phyloP scores from a whole-genome alignment of 2,797 vertebrate species.

The Gymnoscopelus braueri region DNA sequence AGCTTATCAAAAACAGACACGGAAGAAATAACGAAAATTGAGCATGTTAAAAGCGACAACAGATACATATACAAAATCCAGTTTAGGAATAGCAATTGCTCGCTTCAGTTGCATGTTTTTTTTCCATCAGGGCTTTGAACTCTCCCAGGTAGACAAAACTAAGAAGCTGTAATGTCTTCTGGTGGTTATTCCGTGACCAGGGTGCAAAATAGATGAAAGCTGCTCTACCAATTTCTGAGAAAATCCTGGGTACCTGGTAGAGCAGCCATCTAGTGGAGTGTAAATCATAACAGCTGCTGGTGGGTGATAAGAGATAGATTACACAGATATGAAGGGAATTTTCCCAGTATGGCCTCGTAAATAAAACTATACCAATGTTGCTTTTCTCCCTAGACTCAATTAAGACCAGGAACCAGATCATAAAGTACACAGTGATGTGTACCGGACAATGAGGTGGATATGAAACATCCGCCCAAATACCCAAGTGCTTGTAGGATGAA shows the following conservation, averaged over 20 bases:
- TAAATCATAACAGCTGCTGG: slow-evolving; percentile 7
- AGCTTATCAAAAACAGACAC: background rate
- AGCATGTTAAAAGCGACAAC: too few relatives aligned
- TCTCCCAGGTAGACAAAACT: too few relatives aligned
- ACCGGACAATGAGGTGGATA: background rate
- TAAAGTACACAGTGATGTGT: slow-evolving; percentile 18
- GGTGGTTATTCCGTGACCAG: background rate
- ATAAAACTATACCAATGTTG: too few relatives aligned
- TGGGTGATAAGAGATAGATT: background rate
- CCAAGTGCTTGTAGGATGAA: slow-evolving; percentile 11
- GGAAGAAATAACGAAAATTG: background rate
- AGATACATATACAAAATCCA: background rate
- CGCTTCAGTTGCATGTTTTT: background rate
- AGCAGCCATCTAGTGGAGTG: background rate
- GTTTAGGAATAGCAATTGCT: background rate
- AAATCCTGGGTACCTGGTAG: too few relatives aligned
- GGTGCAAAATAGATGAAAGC: background rate
- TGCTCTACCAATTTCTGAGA: background rate
- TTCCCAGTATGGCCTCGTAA: background rate
- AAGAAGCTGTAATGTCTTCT: too few relatives aligned
- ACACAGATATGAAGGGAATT: background rate
- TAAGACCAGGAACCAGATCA: background rate
- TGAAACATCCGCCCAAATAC: slow-evolving; percentile 19
- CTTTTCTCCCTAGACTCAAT: too few relatives aligned
- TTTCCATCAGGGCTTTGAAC: too few relatives aligned